A percentile compares a stretch with the other conserved stretches of the same genome.
Evolutionary conservation across 2,797 vertebrate species (phyloP).

Genomic region (Acanthopagrus latus): DNA sequence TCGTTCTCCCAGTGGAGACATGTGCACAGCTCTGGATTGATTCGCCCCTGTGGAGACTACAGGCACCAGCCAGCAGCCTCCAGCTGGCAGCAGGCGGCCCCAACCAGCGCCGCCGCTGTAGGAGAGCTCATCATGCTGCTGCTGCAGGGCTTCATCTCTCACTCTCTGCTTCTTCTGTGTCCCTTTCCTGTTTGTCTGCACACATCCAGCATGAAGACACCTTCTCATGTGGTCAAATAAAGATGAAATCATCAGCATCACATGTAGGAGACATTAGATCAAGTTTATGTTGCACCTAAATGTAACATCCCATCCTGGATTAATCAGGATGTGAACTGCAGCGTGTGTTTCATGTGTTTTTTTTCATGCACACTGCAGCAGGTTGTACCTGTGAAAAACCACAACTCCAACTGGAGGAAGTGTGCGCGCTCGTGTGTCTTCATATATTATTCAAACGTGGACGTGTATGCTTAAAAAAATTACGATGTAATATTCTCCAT

Average conservation of each 20-base stretch:
- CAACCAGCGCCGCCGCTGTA: conserved; percentile 31
- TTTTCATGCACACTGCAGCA: not conserved
- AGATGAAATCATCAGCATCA: not conserved
- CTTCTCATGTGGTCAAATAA: not conserved
- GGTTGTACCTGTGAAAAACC: conserved; percentile 28
- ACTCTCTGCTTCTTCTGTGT: not conserved
- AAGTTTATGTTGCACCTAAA: not conserved
- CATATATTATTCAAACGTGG: not conserved
- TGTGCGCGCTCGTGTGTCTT: not conserved
- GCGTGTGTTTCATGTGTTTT: not conserved
- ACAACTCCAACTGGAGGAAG: not conserved
- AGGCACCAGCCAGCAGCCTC: conserved; percentile 45
- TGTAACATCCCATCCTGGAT: not conserved
- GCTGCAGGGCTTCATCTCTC: conserved; percentile 25
- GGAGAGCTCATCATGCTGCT: conserved; percentile 28
- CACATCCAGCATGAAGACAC: not conserved
- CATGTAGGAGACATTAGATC: not conserved
- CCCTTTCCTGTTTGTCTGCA: conserved; percentile 1
- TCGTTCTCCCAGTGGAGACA: conserved; percentile 24
- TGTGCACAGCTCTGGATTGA: conserved; percentile 47
- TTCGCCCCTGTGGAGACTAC: conserved; percentile 46
- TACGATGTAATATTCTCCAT: not conserved
- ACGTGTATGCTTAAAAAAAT: not conserved
- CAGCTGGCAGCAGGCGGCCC: conserved; percentile 41
- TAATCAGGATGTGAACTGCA: rapidly evolving